phyloP scores from a whole-genome alignment of 2,797 vertebrate species.

The Serranus cabrilla region DNA sequence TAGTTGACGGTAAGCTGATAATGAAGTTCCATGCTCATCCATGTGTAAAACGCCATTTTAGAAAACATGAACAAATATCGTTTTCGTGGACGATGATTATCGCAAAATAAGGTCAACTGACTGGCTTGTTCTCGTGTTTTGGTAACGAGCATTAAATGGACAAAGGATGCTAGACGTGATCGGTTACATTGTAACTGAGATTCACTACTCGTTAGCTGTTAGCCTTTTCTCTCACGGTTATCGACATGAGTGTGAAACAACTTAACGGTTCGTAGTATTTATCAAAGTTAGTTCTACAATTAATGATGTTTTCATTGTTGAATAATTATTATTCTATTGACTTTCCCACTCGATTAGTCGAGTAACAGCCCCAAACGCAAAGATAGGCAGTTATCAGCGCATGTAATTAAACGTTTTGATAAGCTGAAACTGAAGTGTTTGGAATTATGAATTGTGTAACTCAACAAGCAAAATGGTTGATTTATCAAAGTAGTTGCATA shows the following conservation, averaged over 20 bases:
- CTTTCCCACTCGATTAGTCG: not conserved
- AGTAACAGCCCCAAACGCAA: fast-evolving
- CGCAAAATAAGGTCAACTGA: fast-evolving
- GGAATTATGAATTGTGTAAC: too few species aligned
- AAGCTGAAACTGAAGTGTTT: not conserved
- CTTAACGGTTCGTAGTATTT: not conserved
- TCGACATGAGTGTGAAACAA: not conserved
- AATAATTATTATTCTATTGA: fast-evolving
- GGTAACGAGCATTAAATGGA: not conserved
- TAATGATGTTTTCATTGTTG: not conserved
- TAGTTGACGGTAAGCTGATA: not conserved
- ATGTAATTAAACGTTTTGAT: not conserved
- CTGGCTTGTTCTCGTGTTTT: not conserved
- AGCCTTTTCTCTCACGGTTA: not conserved
- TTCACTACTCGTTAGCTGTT: too few species aligned
- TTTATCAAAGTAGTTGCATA: not conserved
- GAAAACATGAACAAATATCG: not conserved
- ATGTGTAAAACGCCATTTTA: not conserved
- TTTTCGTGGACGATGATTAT: fast-evolving
- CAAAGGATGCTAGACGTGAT: not conserved
- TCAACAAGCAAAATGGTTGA: too few species aligned
- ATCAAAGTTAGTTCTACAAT: not conserved
- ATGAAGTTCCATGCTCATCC: not conserved
- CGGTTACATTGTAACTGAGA: not conserved
- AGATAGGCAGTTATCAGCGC: too few species aligned